These are phyloP conservation scores for Drepana arcuata DNA, from an alignment of 1,140 invertebrate species.

Conservation along the genomic window DNA sequence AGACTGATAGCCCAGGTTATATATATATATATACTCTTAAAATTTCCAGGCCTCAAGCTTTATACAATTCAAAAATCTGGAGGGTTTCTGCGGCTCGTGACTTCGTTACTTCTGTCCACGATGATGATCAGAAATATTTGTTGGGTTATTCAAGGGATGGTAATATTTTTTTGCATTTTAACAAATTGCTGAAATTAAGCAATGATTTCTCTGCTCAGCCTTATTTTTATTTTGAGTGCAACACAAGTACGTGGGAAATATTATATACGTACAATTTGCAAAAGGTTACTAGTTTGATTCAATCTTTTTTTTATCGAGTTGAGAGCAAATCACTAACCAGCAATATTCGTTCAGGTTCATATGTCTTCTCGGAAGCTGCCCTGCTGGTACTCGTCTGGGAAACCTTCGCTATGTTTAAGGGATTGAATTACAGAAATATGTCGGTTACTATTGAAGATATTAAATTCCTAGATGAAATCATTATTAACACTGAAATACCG, in stretches of 20 bases:
- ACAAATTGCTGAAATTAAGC: too few species aligned
- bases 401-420: constrained; percentile 19
- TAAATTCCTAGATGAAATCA: constrained; percentile 9
- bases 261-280: too few species aligned
- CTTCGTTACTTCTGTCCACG: constrained; percentile 16
- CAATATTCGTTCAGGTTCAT: constrained; percentile 9
- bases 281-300: too few species aligned
- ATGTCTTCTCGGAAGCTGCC: constrained; percentile 20
- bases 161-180: too few species aligned
- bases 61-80: constrained; percentile 4
- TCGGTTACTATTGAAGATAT: constrained; percentile 18
- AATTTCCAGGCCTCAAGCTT: constrained; percentile 12
- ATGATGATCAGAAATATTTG: constrained; percentile 16
- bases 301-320: too few species aligned
- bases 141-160: constrained; percentile 9
- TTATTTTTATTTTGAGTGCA: too few species aligned
- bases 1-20: too few species aligned
- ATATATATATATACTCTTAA: too few species aligned
- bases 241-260: too few species aligned
- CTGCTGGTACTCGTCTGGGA: constrained; percentile 20
- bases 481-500: constrained; percentile 2
- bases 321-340: background rate
- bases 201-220: too few species aligned
- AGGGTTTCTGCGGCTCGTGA: constrained; percentile 5
- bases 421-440: constrained; percentile 9